Conservation (phyloP, 2,797 vertebrate genomes). For the Gila robusta region DNA sequence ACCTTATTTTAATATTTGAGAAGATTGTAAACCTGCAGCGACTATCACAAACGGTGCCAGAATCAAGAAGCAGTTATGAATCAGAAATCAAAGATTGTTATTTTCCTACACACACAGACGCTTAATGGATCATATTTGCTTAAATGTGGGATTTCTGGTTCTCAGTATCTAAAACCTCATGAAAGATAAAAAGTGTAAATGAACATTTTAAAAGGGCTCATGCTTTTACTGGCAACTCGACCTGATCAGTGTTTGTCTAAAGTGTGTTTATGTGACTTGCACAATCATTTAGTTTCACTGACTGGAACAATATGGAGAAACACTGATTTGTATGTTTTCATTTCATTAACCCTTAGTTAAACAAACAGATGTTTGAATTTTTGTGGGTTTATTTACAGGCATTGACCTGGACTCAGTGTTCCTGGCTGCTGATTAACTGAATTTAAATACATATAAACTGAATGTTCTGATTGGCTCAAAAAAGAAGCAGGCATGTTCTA, state of each 20-base stretch:
- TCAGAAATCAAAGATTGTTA: background rate
- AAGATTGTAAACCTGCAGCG: too few relatives aligned
- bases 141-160: background rate
- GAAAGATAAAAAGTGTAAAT: background rate
- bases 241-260: background rate
- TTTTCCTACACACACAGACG: background rate
- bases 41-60: background rate
- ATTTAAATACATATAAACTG: background rate
- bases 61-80: background rate
- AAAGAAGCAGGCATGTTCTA: background rate
- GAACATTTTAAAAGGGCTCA: background rate
- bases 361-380: too few relatives aligned
- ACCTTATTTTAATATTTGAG: too few relatives aligned
- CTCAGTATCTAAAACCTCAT: background rate
- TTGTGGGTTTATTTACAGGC: background rate
- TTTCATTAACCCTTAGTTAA: background rate
- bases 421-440: background rate
- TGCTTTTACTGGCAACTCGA: background rate
- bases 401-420: background rate
- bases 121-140: background rate
- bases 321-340: too few relatives aligned
- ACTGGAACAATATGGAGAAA: too few relatives aligned
- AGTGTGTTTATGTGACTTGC: background rate
- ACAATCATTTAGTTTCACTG: background rate
- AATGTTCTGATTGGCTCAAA: conserved; percentile 2